A percentile compares a stretch with the other conserved stretches of the same genome.
phyloP scores from a whole-genome alignment of 2,888 invertebrate genomes.

The Amiota mariae region DNA sequence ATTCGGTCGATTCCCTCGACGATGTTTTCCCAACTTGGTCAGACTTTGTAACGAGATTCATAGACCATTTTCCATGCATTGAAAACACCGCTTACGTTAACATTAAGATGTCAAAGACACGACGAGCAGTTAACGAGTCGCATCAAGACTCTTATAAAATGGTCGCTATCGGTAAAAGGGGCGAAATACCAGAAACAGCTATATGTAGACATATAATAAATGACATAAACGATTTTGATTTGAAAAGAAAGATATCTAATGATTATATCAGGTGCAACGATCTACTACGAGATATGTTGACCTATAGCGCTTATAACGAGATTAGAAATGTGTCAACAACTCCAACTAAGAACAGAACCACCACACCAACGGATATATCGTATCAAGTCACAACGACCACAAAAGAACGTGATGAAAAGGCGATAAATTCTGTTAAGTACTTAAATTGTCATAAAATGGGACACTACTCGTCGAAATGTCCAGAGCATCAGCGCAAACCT shows the following conservation, averaged over 20 bases:
- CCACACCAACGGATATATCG: not conserved
- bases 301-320: constrained; percentile 31
- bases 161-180: constrained; percentile 31
- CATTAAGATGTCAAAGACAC: constrained; percentile 33
- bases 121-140: constrained; percentile 32
- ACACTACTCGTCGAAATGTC: constrained; percentile 29
- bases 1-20: not conserved
- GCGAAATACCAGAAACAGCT: constrained; percentile 28
- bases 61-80: constrained; percentile 28
- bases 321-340: not conserved
- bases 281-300: no score
- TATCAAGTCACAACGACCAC: not conserved
- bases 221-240: constrained; percentile 34
- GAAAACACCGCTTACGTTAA: constrained; percentile 36
- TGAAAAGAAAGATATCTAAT: constrained; percentile 1
- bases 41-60: constrained; percentile 33
- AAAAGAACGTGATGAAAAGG: not conserved
- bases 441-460: constrained; percentile 36
- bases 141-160: constrained; percentile 36
- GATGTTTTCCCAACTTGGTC: constrained; percentile 19
- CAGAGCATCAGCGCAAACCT: constrained; percentile 31
- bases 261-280: constrained; percentile 17
- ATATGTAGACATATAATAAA: constrained; percentile 34
- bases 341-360: not conserved
- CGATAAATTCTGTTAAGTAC: constrained; percentile 18